phyloP scores from a whole-genome alignment of 2,888 invertebrate species.

The Drosophila macrospina region DNA sequence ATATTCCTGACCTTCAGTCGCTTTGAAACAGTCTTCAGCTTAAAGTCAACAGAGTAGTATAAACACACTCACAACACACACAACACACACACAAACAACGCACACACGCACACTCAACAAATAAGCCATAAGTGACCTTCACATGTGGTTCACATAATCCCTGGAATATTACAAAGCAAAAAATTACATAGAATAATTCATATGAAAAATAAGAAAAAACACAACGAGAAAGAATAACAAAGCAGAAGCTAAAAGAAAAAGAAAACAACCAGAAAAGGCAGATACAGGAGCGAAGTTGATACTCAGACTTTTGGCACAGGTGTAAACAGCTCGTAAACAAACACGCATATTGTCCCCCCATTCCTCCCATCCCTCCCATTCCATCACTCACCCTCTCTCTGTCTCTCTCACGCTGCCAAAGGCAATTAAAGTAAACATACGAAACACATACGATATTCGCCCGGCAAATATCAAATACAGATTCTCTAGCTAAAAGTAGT shows the following conservation, averaged over 20 bases:
- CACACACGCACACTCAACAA: constrained; percentile 1
- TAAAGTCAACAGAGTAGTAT: constrained; percentile 36
- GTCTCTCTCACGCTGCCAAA: constrained; percentile 36
- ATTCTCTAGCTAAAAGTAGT: constrained; percentile 16
- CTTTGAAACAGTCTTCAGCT: constrained; percentile 31
- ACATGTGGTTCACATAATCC: constrained; percentile 32
- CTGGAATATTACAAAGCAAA: constrained; percentile 23
- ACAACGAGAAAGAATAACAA: background rate
- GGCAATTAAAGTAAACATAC: constrained; percentile 71
- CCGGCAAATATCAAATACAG: constrained; percentile 58
- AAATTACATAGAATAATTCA: constrained; percentile 37
- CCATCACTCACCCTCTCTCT: background rate
- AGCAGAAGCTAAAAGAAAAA: constrained; percentile 10
- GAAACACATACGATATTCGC: constrained; percentile 30
- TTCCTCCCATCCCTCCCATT: background rate
- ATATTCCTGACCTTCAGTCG: constrained; percentile 37
- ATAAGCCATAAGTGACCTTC: constrained; percentile 47
- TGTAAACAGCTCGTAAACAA: constrained; percentile 70
- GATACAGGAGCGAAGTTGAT: background rate
- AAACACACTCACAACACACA: constrained; percentile 3
- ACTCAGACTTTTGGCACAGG: constrained; percentile 62
- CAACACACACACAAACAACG: background rate
- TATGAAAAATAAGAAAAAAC: constrained; percentile 1
- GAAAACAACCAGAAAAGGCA: constrained; percentile 17
- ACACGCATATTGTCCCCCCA: constrained; percentile 1